These are phyloP conservation scores for Momotus momota DNA, from an alignment of 2,797 vertebrate genomes.

Conservation along the genomic window DNA sequence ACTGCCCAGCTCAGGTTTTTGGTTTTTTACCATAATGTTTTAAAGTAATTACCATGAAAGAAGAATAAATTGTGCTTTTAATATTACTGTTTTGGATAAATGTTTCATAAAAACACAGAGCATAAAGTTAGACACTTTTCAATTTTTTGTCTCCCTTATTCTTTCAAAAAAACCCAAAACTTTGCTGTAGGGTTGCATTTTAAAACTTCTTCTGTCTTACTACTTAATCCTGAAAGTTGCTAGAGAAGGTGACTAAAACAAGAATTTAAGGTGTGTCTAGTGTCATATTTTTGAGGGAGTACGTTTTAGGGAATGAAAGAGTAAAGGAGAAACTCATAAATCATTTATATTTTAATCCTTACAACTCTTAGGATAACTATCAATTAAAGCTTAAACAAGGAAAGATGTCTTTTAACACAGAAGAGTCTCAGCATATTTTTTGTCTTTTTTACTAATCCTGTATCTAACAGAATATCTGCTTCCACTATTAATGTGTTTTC, in stretches of 20 bases:
- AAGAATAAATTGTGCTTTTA: background rate
- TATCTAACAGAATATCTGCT: background rate
- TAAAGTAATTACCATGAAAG: background rate
- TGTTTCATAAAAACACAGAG: background rate
- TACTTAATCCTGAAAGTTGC: background rate
- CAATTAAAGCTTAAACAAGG: background rate
- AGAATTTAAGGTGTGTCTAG: background rate
- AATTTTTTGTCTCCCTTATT: no score
- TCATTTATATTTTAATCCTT: background rate
- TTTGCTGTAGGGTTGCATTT: background rate
- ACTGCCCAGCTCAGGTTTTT: background rate
- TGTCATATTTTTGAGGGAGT: background rate
- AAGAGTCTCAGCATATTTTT: background rate
- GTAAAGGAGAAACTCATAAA: background rate
- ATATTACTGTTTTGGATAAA: background rate
- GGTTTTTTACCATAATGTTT: background rate
- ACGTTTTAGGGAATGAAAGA: background rate
- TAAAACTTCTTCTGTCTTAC: background rate
- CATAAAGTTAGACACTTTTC: background rate
- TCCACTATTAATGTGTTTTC: background rate
- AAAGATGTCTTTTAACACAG: background rate
- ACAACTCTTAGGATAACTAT: background rate
- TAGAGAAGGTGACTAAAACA: background rate
- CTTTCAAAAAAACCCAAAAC: background rate
- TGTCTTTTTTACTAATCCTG: background rate